Percentiles rank a stretch among this genome's conserved stretches.
These are phyloP conservation scores for Xiphophorus birchmanni DNA, from an alignment of 2,797 vertebrate genomes.

Conservation along the genomic window DNA sequence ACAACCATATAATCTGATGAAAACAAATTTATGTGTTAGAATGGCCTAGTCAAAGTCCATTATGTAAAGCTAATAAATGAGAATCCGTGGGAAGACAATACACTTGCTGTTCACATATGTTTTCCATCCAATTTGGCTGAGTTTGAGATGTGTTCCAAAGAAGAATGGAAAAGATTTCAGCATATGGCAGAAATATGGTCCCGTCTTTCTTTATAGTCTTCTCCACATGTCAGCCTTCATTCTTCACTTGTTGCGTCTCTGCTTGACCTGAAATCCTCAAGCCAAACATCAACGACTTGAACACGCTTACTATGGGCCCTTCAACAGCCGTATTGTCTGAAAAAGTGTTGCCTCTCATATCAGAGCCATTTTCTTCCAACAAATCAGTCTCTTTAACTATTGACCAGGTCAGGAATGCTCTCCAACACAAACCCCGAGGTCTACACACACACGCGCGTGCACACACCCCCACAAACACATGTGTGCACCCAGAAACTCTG, in stretches of 20 bases:
- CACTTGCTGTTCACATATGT: not conserved
- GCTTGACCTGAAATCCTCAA: not conserved
- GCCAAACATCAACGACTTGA: slow-evolving; percentile 13
- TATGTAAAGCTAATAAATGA: not conserved
- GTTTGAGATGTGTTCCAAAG: not conserved
- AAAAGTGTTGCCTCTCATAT: slow-evolving; percentile 27
- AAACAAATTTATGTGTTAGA: not conserved
- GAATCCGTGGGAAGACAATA: not conserved
- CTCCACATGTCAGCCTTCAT: too few species aligned
- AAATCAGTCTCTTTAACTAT: slow-evolving; percentile 58
- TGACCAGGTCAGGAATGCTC: slow-evolving; percentile 47
- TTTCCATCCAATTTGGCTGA: not conserved
- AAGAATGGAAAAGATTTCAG: not conserved
- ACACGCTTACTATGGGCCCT: not conserved
- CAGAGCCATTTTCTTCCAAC: slow-evolving; percentile 25
- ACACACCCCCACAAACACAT: not conserved
- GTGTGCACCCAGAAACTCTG: slow-evolving; percentile 19
- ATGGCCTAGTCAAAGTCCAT: not conserved
- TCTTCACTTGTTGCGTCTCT: not conserved
- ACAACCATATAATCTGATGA: not conserved
- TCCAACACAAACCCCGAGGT: slow-evolving; percentile 14
- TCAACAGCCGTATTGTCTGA: slow-evolving; percentile 30
- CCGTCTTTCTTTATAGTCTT: not conserved
- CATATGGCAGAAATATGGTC: not conserved
- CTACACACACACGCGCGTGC: not conserved